Evolutionary conservation across 1,140 invertebrate genomes (phyloP).

Genomic region (Drosophila arawakana): DNA sequence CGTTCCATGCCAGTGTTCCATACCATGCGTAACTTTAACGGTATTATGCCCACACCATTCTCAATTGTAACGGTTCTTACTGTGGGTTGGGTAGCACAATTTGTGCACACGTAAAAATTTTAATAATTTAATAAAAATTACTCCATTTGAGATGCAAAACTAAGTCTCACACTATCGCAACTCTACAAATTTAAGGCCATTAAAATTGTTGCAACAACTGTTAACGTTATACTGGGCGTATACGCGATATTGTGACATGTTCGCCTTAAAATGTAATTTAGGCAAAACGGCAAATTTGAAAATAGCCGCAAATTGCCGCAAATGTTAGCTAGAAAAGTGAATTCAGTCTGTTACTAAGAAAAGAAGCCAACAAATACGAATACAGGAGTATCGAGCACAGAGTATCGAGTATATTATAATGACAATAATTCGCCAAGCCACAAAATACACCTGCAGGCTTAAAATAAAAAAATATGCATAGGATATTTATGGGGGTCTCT

Average conservation of each 20-base stretch:
- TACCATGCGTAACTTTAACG: too few species aligned
- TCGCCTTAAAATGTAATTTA: conserved; percentile 52
- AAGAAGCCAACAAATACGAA: conserved; percentile 9
- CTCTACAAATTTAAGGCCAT: not conserved
- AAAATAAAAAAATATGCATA: conserved; percentile 53
- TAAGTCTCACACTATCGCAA: not conserved
- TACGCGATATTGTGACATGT: conserved; percentile 66
- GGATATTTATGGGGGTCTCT: conserved; percentile 31
- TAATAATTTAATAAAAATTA: too few species aligned
- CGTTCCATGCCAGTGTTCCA: too few species aligned
- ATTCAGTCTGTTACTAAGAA: conserved; percentile 1
- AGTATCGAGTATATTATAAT: conserved; percentile 55
- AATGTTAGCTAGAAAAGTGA: conserved; percentile 16
- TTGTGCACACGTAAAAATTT: too few species aligned
- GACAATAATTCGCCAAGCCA: conserved; percentile 77
- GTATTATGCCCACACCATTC: too few species aligned
- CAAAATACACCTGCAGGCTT: conserved; percentile 79
- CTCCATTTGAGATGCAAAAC: too few species aligned
- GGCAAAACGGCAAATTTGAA: conserved; percentile 29
- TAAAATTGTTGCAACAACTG: not conserved
- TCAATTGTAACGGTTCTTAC: too few species aligned
- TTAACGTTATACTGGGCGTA: conserved; percentile 45
- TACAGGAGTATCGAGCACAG: conserved; percentile 12
- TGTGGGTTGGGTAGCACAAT: too few species aligned
- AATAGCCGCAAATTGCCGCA: conserved; percentile 45